A percentile compares a stretch with the other conserved stretches of the same genome.
Conservation (phyloP, 1,140 invertebrate genomes). For the Drosophila simulans region DNA sequence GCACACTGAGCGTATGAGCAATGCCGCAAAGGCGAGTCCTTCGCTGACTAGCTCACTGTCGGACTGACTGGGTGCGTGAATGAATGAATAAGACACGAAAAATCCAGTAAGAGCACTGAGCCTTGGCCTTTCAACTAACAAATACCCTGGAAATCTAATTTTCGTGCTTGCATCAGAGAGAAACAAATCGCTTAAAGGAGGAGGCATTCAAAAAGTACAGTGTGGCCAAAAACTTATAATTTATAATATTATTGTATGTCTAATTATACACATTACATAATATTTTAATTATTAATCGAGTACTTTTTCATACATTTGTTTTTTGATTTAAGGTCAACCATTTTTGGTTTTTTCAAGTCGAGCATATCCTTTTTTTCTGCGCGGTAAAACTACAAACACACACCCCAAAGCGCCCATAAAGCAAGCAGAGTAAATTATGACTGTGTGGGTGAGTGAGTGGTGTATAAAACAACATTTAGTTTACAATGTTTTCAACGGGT, state of each 20-base stretch:
- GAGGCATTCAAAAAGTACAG: too few relatives aligned
- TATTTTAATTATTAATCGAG: too few relatives aligned
- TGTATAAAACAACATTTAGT: slow-evolving; percentile 74
- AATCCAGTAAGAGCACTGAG: slow-evolving; percentile 26
- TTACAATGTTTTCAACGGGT: slow-evolving; percentile 73
- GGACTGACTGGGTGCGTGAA: slow-evolving; percentile 56
- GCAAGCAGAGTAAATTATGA: slow-evolving; percentile 65
- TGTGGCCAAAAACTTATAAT: too few relatives aligned
- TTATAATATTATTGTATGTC: too few relatives aligned
- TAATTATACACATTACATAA: too few relatives aligned
- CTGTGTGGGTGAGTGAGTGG: slow-evolving; percentile 46
- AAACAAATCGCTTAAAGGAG: neutral
- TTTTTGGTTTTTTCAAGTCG: neutral
- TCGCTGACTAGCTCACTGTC: slow-evolving; percentile 44
- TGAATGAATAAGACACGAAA: slow-evolving; percentile 67
- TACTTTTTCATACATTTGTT: too few relatives aligned
- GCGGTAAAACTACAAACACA: slow-evolving; percentile 22
- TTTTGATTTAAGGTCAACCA: too few relatives aligned
- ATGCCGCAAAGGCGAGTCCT: slow-evolving; percentile 56
- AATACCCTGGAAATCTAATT: slow-evolving; percentile 1
- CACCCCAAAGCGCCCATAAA: slow-evolving; percentile 38
- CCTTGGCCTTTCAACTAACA: neutral
- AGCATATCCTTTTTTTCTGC: slow-evolving; percentile 17
- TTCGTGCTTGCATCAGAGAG: neutral
- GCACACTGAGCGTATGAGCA: slow-evolving; percentile 78